Evolutionary conservation across 1,140 invertebrate genomes (phyloP).

Genomic region (Aleiodes sp.): DNA sequence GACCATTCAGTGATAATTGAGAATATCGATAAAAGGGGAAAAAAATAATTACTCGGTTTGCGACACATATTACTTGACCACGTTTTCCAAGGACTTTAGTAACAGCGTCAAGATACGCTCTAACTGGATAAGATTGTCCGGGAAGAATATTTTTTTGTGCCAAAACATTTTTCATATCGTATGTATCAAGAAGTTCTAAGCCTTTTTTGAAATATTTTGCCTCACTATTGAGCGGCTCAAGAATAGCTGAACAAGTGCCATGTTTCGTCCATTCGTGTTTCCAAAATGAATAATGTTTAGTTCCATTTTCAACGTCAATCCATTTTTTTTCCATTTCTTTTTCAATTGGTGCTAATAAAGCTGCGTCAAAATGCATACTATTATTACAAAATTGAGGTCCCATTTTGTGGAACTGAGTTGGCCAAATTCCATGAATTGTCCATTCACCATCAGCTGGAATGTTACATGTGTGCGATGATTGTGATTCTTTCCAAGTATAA

Average conservation of each 20-base stretch:
- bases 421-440: constrained; percentile 13
- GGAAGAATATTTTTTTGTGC: constrained; percentile 69
- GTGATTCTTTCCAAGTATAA: neutral
- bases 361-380: neutral
- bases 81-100: constrained; percentile 44
- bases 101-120: constrained; percentile 70
- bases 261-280: constrained; percentile 87
- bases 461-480: neutral
- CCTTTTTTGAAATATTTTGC: constrained; percentile 79
- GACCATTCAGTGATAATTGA: too few relatives aligned
- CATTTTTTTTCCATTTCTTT: constrained; percentile 73
- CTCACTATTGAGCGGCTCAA: constrained; percentile 73
- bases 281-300: constrained; percentile 74
- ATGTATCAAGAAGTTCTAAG: constrained; percentile 71
- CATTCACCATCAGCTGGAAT: neutral
- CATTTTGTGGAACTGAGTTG: neutral
- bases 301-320: constrained; percentile 76
- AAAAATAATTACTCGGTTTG: too few relatives aligned
- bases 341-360: neutral
- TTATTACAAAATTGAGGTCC: neutral
- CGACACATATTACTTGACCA: too few relatives aligned
- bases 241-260: constrained; percentile 77
- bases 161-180: constrained; percentile 74
- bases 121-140: constrained; percentile 67
- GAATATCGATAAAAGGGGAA: too few relatives aligned